These are phyloP conservation scores for Pteria penguin DNA, from an alignment of 2,888 invertebrate species.

Conservation along the genomic window DNA sequence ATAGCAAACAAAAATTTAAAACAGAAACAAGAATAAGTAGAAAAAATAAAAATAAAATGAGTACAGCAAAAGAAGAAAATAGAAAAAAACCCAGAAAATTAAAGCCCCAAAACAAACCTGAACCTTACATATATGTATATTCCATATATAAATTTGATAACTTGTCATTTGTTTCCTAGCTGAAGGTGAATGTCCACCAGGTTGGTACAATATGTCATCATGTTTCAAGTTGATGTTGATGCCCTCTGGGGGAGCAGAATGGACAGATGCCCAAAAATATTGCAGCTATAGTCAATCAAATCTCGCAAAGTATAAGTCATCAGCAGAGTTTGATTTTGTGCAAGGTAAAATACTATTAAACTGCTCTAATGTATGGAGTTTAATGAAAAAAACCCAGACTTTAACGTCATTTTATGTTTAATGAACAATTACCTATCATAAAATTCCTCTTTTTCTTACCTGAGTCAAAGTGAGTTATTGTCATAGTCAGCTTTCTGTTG, in stretches of 20 bases:
- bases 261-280: slow-evolving; percentile 49
- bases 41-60: too few relatives aligned
- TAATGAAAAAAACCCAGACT: too few relatives aligned
- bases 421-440: background rate
- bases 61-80: too few relatives aligned
- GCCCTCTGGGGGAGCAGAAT: slow-evolving; percentile 17
- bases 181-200: slow-evolving; percentile 25
- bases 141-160: background rate
- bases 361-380: too few relatives aligned
- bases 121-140: background rate
- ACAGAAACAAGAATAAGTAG: too few relatives aligned
- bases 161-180: background rate
- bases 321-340: slow-evolving; percentile 39
- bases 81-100: too few relatives aligned
- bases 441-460: too few relatives aligned
- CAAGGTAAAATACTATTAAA: slow-evolving; percentile 50
- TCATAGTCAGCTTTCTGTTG: too few relatives aligned
- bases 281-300: slow-evolving; percentile 57
- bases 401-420: too few relatives aligned
- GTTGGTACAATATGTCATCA: slow-evolving; percentile 24
- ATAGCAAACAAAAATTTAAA: too few relatives aligned
- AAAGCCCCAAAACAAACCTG: too few relatives aligned
- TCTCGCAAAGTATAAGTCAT: slow-evolving; percentile 48
- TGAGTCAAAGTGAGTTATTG: too few relatives aligned
- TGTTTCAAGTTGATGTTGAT: slow-evolving; percentile 22